Evolutionary conservation across 2,888 invertebrate genomes (phyloP), one percentile per base, ranked within the genome.

Genomic region (Ceraclea dissimilis): DNA sequence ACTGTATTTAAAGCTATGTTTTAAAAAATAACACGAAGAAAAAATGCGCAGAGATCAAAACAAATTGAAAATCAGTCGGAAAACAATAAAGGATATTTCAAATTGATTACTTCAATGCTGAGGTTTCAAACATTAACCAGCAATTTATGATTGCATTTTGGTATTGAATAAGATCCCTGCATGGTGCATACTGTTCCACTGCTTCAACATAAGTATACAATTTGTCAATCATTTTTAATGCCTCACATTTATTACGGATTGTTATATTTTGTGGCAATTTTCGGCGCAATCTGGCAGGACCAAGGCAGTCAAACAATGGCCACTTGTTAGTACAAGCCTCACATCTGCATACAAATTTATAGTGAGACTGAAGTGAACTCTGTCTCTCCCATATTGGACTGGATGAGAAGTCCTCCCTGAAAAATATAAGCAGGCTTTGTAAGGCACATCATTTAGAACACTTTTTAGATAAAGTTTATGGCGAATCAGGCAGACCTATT

Each of bases 271-370:
- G 63, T 47, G 75, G 67, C 16, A 59, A 49, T 1, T 65, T 63
- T 6, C 63, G 60, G 1, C 62, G 52, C 19, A 74, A 63, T 47
- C 58, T 52, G 0, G 65, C 59, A 48, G 66, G 65, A 13, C 68
- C 68, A 63, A 85, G 66, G 39, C 73, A 59, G 0, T 66, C 51
- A 65, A 82, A 85, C 1, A 72, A 67, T 0, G 89, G 87, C 85
- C 88, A 92, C 62, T 87, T 71, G 49, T 82, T 68, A 16, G 67
- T 65, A 64, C 95, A 95, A 0, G 92, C 85, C 64, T 79, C 76
- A 67, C 95, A 95, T 2, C 71, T 63, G 65, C 95, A 95, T 1
- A 68, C 71, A 68, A 95, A 95, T 67, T 81, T 86, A 72, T 92
- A 95, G 68, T 92, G 91, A 53, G 78, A 76, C 49, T 75, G 73